Base-by-base conservation (phyloP, 2,888 invertebrate species). In the Zhengitettix transpicula region DNA sequence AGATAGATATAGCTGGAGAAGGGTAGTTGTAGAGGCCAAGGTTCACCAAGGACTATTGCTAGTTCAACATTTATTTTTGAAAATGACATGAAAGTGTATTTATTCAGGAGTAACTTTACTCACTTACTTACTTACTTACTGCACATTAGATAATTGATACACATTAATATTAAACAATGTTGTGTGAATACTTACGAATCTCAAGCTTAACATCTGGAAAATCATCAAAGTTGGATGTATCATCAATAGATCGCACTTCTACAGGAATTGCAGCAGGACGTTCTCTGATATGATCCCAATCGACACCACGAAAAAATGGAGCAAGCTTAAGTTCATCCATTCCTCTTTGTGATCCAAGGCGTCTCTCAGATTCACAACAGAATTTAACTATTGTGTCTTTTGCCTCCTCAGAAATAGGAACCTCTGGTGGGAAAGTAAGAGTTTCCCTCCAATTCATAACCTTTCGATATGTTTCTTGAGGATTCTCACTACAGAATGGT, bases 401-500 rank as follows among this genome's bases (percentile, higher is more conserved):
- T 65, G 99, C 95, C 76, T 97, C 95, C 75, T 95, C 95, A 65
- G 96, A 96, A 72, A 99, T 99, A 65, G 99, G 99, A 69, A 97
- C 93, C 80, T 99, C 99, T 0, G 99, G 97, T 14, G 99, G 99
- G 75, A 99, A 99, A 60, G 94, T 87, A 61, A 99, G 81, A 1
- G 98, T 98, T 72, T 99, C 97, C 66, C 95, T 82, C 99, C 99
- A 99, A 71, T 97, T 97, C 95, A 99, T 97, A 67, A 99, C 98
- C 77, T 95, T 95, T 60, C 82, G 81, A 74, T 96, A 96, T 17
- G 96, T 96, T 76, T 96, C 96, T 73, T 95, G 95, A 5, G 95
- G 94, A 67, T 92, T 97, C 75, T 99, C 98, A 60, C 98, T 98
- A 75, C 99, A 99, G 77, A 99, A 99, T 59, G 99, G 99, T 64